Conservation (phyloP, 2,888 invertebrate species). For the Adineta ricciae region DNA sequence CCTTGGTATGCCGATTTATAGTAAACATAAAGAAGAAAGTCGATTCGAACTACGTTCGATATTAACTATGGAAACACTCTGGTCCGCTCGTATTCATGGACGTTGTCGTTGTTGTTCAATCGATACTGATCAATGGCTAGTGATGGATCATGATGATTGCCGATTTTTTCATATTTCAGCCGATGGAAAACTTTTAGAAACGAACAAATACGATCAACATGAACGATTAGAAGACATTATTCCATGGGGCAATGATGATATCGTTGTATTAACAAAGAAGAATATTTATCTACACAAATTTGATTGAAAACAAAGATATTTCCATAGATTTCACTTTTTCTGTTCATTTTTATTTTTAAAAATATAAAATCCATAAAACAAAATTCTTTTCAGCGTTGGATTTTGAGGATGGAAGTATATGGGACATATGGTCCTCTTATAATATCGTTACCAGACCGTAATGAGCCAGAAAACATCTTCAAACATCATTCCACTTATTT, state of each 20-base stretch:
- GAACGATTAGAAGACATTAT: background rate
- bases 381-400: too few species aligned
- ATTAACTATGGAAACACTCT: background rate
- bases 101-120: background rate
- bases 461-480: too few species aligned
- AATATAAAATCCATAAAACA: background rate
- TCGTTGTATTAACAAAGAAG: background rate
- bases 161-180: slow-evolving; percentile 8
- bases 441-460: too few species aligned
- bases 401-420: too few species aligned
- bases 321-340: background rate
- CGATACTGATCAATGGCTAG: background rate
- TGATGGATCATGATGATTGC: background rate
- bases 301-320: background rate
- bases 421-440: too few species aligned
- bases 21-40: background rate
- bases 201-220: background rate
- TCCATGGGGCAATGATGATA: background rate
- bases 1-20: background rate
- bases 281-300: background rate
- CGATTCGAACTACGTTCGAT: background rate
- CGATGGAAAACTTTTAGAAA: background rate
- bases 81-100: background rate
- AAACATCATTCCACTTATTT: too few species aligned
- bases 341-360: background rate